Evolutionary conservation across 2,888 invertebrate genomes (phyloP).

Genomic region (Exocentrus adspersus): DNA sequence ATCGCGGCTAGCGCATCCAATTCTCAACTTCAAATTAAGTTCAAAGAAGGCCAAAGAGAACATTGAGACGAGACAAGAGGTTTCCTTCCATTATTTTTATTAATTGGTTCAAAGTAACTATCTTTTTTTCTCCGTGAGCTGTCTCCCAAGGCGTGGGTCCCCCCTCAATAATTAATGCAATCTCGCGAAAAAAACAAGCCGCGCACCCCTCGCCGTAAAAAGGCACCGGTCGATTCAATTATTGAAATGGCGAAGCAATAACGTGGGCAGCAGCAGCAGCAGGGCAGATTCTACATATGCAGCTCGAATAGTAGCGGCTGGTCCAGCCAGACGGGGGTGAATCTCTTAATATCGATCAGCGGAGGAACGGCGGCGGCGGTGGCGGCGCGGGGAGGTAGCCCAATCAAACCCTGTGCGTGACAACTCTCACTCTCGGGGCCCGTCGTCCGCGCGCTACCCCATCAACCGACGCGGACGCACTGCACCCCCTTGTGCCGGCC

Average conservation of each 20-base stretch:
- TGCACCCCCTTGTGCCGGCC: constrained; percentile 18
- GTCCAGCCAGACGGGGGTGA: constrained; percentile 60
- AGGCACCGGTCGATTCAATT: constrained; percentile 41
- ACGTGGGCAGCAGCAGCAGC: constrained; percentile 38
- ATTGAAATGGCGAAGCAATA: constrained; percentile 42
- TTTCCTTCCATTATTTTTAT: too few species aligned
- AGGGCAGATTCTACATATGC: constrained; percentile 52
- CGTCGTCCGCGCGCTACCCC: constrained; percentile 50
- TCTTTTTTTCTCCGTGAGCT: too few species aligned
- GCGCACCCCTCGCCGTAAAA: constrained; percentile 27
- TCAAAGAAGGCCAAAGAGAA: too few species aligned
- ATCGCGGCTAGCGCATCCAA: too few species aligned
- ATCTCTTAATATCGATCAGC: constrained; percentile 64
- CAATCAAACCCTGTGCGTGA: constrained; percentile 65
- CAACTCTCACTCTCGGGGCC: constrained; percentile 62
- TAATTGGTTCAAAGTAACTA: too few species aligned
- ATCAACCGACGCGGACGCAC: constrained; percentile 39
- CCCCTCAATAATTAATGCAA: constrained; percentile 11
- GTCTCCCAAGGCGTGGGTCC: too few species aligned
- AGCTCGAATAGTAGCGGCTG: constrained; percentile 58
- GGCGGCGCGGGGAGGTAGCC: constrained; percentile 54
- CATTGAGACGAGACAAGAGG: too few species aligned
- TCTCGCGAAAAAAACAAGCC: constrained; percentile 23
- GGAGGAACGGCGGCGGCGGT: too few species aligned
- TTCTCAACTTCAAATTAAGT: too few species aligned